Percentiles rank a stretch among this genome's conserved stretches.
Evolutionary conservation across 2,113 vertebrate genomes (phyloP).

Genomic region (Chamaea fasciata): DNA sequence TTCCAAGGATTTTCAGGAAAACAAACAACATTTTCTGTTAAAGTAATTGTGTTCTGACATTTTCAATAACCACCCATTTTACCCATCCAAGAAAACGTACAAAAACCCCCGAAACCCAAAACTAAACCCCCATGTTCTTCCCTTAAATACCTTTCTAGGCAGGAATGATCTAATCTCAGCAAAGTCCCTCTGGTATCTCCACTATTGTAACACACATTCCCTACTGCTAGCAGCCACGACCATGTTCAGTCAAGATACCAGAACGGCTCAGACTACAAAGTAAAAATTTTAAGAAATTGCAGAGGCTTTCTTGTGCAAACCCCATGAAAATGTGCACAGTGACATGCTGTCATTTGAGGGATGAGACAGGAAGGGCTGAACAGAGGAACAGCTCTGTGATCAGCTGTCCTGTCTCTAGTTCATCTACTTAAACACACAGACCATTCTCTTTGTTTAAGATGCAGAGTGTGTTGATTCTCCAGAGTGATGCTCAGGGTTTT

Average conservation of each 20-base stretch:
- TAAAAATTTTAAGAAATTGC: not conserved
- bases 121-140: not conserved
- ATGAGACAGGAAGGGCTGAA: not conserved
- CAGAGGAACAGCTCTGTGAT: not conserved
- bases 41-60: not conserved
- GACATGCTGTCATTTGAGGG: not conserved
- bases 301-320: not conserved
- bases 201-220: not conserved
- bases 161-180: constrained; percentile 28
- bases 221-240: constrained; percentile 18
- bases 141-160: constrained; percentile 15
- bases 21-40: not conserved
- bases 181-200: not conserved
- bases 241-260: not conserved
- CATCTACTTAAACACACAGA: not conserved
- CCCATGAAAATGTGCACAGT: not conserved
- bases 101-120: not conserved
- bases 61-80: not conserved
- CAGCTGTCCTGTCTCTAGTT: not conserved
- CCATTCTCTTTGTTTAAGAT: not conserved
- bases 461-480: not conserved
- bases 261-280: not conserved
- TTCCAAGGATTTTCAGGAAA: constrained; percentile 8
- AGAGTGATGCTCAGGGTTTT: not conserved
- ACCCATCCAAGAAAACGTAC: not conserved